Conservation (phyloP, 2,113 vertebrate genomes). For the Leuciscus idus region DNA sequence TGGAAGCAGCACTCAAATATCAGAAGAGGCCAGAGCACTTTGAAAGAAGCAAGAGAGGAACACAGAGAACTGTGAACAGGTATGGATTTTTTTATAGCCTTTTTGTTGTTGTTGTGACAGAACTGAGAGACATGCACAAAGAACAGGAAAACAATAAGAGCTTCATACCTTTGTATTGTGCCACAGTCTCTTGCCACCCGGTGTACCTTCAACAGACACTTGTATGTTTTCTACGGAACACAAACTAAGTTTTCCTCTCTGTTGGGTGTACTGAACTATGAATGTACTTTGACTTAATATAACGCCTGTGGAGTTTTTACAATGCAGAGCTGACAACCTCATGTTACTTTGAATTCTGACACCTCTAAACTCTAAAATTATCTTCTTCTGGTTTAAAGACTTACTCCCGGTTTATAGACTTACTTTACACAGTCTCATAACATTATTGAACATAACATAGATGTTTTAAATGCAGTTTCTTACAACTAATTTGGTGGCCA, state of each 20-base stretch:
- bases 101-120: slow-evolving; percentile 33
- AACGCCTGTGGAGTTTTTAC: neutral
- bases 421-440: neutral
- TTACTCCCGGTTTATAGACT: neutral
- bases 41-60: slow-evolving; percentile 66
- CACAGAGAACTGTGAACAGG: slow-evolving; percentile 70
- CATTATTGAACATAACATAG: neutral
- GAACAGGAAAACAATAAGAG: slow-evolving; percentile 4
- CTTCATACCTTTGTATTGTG: neutral
- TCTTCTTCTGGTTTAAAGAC: neutral
- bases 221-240: neutral
- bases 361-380: neutral
- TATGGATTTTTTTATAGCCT: slow-evolving; percentile 65
- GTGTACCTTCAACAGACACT: neutral
- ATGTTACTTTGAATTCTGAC: neutral
- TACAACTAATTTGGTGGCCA: slow-evolving; percentile 47
- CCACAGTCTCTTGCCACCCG: neutral
- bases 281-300: neutral
- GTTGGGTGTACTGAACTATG: neutral
- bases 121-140: slow-evolving; percentile 2
- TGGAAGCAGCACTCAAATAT: slow-evolving; percentile 63
- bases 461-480: slow-evolving; percentile 30
- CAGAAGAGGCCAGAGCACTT: slow-evolving; percentile 64
- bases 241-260: neutral
- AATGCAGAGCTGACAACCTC: slow-evolving; percentile 18